A percentile compares a stretch with the other conserved stretches of the same genome.
phyloP scores from a whole-genome alignment of 1,140 invertebrate species.

The Hyles vespertilio region DNA sequence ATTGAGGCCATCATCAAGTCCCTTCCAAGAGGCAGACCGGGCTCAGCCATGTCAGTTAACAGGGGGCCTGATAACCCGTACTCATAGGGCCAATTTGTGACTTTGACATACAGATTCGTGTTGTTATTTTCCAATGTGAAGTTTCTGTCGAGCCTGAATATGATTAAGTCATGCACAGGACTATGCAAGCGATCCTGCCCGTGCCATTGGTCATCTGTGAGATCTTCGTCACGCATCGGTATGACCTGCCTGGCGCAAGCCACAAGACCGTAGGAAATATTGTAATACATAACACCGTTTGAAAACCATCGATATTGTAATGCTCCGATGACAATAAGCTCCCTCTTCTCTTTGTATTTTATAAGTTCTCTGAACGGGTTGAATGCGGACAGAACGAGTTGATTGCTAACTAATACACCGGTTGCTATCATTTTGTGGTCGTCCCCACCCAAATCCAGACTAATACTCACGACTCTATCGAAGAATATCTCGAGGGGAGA shows the following conservation, averaged over 20 bases:
- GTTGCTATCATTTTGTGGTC: neutral
- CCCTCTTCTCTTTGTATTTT: neutral
- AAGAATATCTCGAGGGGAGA: neutral
- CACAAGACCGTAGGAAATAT: no score
- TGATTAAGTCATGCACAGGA: neutral
- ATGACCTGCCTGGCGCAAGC: no score
- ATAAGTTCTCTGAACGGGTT: neutral
- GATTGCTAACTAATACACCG: neutral
- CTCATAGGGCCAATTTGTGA: neutral
- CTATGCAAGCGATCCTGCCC: neutral
- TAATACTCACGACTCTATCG: neutral
- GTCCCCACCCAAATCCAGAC: neutral
- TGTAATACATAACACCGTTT: no score
- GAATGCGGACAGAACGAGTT: neutral
- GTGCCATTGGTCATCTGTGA: neutral
- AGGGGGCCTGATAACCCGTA: neutral
- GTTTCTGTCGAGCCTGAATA: neutral
- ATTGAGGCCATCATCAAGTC: neutral
- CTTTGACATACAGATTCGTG: neutral
- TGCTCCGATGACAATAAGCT: neutral
- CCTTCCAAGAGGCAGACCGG: neutral
- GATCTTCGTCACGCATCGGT: neutral
- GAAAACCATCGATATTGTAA: neutral
- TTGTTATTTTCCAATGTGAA: neutral
- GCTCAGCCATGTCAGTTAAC: neutral